Evolutionary conservation across 2,797 vertebrate genomes (phyloP).

Genomic region (Macropus fuliginosus): DNA sequence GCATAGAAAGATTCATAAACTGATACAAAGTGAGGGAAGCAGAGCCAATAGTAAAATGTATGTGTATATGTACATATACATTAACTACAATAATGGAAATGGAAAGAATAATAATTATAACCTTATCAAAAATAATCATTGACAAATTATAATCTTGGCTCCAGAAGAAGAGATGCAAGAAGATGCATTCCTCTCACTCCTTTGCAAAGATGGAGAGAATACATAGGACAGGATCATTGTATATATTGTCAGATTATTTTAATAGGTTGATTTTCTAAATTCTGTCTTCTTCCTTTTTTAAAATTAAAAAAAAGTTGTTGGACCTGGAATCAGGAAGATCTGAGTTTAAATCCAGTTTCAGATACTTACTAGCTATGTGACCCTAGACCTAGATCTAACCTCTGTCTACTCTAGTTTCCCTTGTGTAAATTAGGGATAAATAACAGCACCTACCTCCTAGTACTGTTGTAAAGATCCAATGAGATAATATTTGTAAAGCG

Average conservation of each 20-base stretch:
- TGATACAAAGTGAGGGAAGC: background rate
- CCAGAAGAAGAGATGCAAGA: background rate
- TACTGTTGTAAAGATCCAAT: background rate
- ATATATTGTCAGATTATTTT: background rate
- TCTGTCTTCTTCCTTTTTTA: background rate
- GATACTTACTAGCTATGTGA: background rate
- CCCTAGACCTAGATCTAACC: background rate
- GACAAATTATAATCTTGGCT: background rate
- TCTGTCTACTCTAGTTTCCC: background rate
- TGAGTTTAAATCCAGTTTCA: background rate
- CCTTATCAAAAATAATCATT: background rate
- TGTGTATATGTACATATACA: background rate
- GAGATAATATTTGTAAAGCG: background rate
- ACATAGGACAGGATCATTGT: background rate
- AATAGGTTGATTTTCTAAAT: background rate
- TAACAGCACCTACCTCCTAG: background rate
- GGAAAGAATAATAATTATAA: background rate
- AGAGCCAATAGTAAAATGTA: background rate
- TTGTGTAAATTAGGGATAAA: background rate
- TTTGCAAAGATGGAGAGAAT: background rate
- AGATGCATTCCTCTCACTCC: background rate
- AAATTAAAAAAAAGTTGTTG: background rate
- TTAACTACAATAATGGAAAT: background rate
- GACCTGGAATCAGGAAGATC: background rate
- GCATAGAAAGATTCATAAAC: background rate